phyloP scores from a whole-genome alignment of 2,113 vertebrate genomes.

The Anolis sagrei region DNA sequence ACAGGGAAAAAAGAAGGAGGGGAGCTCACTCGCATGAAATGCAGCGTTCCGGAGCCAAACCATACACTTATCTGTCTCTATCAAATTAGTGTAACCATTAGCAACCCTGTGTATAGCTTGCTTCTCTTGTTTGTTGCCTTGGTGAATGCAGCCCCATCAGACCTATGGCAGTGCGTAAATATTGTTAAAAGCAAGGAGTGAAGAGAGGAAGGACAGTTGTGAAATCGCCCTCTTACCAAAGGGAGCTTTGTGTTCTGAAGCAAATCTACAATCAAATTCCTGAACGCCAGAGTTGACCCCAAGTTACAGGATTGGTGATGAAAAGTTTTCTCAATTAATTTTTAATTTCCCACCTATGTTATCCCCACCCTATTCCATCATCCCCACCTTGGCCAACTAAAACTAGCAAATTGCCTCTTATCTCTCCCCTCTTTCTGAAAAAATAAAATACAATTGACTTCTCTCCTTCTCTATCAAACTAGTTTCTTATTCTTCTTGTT shows the following conservation, averaged over 20 bases:
- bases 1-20: neutral
- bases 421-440: too few species aligned
- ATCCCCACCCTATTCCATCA: too few species aligned
- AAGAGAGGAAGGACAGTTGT: neutral
- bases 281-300: neutral
- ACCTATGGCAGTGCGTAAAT: neutral
- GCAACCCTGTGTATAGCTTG: too few species aligned
- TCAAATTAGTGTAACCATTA: constrained; percentile 27
- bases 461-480: too few species aligned
- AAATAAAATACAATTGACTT: too few species aligned
- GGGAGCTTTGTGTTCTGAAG: neutral
- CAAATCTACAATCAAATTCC: neutral
- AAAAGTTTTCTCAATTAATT: too few species aligned
- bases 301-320: neutral
- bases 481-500: too few species aligned
- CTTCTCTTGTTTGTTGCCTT: constrained; percentile 1
- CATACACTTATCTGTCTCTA: constrained; percentile 20
- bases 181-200: constrained; percentile 9
- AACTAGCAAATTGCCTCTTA: too few species aligned
- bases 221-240: neutral
- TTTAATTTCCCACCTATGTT: too few species aligned
- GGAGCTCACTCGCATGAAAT: neutral
- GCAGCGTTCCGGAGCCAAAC: neutral
- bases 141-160: neutral
- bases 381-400: too few species aligned